These are phyloP conservation scores for Cromileptes altivelis DNA, from an alignment of 2,113 vertebrate genomes.

Conservation along the genomic window DNA sequence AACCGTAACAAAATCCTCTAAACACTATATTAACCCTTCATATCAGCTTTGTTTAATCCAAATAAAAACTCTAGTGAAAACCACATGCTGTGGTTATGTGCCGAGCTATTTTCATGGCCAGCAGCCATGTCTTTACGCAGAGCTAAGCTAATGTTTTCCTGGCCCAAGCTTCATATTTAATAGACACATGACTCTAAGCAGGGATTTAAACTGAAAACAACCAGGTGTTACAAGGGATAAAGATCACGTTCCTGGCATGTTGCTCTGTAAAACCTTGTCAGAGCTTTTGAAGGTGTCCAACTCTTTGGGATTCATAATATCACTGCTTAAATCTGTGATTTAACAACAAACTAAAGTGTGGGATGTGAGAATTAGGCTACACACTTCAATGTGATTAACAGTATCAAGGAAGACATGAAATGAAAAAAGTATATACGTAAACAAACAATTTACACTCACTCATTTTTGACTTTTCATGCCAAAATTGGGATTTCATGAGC, in stretches of 20 bases:
- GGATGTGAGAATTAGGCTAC: slow-evolving; percentile 49
- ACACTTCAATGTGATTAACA: slow-evolving; percentile 63
- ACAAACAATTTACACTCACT: slow-evolving; percentile 10
- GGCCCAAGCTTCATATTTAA: not conserved
- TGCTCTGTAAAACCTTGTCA: slow-evolving; percentile 2
- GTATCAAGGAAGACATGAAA: slow-evolving; percentile 26
- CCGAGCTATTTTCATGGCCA: not conserved
- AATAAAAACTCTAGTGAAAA: not conserved
- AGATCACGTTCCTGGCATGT: slow-evolving; percentile 1
- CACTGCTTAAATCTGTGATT: slow-evolving; percentile 29
- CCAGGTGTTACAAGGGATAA: not conserved
- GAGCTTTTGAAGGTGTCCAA: slow-evolving; percentile 30
- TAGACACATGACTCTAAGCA: not conserved
- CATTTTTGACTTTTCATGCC: not conserved
- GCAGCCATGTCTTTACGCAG: not conserved
- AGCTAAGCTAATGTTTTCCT: not conserved
- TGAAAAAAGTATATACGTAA: not conserved
- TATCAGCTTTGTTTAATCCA: not conserved
- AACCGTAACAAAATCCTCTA: not conserved
- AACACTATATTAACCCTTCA: not conserved
- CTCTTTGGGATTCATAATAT: slow-evolving; percentile 42
- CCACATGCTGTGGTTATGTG: not conserved
- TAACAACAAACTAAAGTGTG: slow-evolving; percentile 44
- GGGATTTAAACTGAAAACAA: not conserved
- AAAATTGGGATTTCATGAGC: slow-evolving; percentile 23